Percentiles rank a stretch among this genome's conserved stretches.
Conservation (phyloP, 2,113 vertebrate species). For the Brienomyrus brachyistius region DNA sequence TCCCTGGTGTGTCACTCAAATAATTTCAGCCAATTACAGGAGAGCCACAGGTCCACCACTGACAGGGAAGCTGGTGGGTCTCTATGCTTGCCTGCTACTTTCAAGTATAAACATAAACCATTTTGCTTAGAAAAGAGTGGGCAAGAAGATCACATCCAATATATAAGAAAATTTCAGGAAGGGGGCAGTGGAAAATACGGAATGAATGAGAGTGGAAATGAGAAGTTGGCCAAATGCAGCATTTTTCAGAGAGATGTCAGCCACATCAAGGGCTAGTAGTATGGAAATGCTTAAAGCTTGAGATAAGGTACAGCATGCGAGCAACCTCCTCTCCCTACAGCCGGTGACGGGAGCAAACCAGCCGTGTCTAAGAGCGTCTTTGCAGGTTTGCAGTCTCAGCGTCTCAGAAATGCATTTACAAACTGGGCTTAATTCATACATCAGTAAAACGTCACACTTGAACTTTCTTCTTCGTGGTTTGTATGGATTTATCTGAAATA, state of each 20-base stretch:
- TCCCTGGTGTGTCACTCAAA: not conserved
- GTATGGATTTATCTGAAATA: not conserved
- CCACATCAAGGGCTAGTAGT: not conserved
- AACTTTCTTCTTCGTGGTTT: not conserved
- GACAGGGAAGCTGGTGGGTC: not conserved
- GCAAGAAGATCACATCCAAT: not conserved
- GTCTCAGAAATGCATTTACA: not conserved
- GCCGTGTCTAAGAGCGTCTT: not conserved
- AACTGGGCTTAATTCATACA: not conserved
- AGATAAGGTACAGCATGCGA: not conserved
- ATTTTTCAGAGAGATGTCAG: not conserved
- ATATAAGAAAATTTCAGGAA: not conserved
- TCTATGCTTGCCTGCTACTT: not conserved
- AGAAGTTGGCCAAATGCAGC: not conserved
- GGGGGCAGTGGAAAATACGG: not conserved
- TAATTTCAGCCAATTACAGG: not conserved
- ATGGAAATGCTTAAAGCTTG: not conserved
- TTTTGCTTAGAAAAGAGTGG: not conserved
- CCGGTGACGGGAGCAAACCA: not conserved
- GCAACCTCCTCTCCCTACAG: not conserved
- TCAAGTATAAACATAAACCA: not conserved
- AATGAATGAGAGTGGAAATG: not conserved
- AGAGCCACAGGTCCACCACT: not conserved
- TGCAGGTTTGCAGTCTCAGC: not conserved
- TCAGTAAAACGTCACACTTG: not conserved